phyloP scores from a whole-genome alignment of 1,140 invertebrate genomes.

The Heliconius hewitsoni region DNA sequence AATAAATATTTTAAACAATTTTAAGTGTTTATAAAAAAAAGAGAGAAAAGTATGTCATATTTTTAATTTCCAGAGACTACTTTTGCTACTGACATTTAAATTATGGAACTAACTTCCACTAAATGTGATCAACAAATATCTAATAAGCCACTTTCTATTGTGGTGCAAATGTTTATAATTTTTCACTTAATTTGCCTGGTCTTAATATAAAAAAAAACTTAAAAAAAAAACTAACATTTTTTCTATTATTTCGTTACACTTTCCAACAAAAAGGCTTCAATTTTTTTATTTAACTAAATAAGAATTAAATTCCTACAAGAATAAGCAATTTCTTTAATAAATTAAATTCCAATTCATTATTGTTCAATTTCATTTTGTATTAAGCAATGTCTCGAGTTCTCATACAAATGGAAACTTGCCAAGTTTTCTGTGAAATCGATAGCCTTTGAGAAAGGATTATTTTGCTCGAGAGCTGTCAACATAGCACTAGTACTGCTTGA shows the following conservation, averaged over 20 bases:
- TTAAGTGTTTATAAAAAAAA: too few species aligned
- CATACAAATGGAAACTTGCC: slow-evolving; percentile 54
- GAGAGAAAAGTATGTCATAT: too few species aligned
- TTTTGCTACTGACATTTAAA: too few species aligned
- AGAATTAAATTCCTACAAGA: slow-evolving; percentile 1
- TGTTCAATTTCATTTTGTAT: slow-evolving; percentile 19
- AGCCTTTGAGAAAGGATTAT: slow-evolving; percentile 47
- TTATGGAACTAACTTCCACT: too few species aligned
- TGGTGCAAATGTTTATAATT: too few species aligned
- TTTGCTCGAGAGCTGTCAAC: slow-evolving; percentile 12
- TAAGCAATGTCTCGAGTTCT: slow-evolving; percentile 14
- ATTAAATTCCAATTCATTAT: slow-evolving; percentile 7
- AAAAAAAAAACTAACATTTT: not conserved
- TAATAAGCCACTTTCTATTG: too few species aligned
- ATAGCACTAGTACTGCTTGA: not conserved
- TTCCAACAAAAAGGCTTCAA: not conserved
- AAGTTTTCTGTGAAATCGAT: slow-evolving; percentile 50
- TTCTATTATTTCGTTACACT: not conserved
- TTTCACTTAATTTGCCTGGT: too few species aligned
- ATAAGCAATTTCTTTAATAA: slow-evolving; percentile 9
- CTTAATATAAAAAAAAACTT: too few species aligned
- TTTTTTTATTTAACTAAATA: not conserved
- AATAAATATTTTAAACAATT: too few species aligned
- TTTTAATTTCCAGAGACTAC: too few species aligned
- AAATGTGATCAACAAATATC: too few species aligned